phyloP scores from a whole-genome alignment of 2,888 invertebrate genomes.

The Volucella zonaria region DNA sequence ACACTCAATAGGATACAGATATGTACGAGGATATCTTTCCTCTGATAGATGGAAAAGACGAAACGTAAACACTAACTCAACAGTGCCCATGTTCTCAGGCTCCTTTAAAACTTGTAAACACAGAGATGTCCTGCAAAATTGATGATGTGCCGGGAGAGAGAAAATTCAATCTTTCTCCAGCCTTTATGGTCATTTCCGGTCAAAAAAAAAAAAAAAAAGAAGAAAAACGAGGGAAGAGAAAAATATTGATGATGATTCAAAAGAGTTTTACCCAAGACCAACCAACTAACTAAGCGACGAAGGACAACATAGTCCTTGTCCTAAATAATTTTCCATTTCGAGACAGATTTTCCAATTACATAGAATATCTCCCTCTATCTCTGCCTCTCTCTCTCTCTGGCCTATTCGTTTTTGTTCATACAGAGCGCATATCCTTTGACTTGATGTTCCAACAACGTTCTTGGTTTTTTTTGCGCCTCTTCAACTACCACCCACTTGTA shows the following conservation, averaged over 20 bases:
- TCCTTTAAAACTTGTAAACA: constrained; percentile 45
- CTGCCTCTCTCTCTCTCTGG: constrained; percentile 6
- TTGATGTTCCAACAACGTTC: neutral
- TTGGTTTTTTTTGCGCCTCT: neutral
- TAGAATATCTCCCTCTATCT: constrained; percentile 36
- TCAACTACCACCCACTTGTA: neutral
- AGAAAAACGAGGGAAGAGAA: too few relatives aligned
- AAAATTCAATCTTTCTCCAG: neutral
- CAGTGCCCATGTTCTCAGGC: neutral
- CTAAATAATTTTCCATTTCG: constrained; percentile 65
- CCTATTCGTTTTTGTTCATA: neutral
- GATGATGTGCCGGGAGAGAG: constrained; percentile 30
- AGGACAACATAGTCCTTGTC: constrained; percentile 50
- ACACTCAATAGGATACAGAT: constrained; percentile 9
- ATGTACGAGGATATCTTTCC: too few relatives aligned
- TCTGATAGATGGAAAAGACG: neutral
- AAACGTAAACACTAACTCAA: constrained; percentile 39
- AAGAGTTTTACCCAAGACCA: constrained; percentile 19
- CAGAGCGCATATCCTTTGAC: neutral
- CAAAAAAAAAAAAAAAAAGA: neutral
- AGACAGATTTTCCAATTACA: constrained; percentile 67
- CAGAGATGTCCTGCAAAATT: constrained; percentile 59
- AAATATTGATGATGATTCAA: constrained; percentile 30
- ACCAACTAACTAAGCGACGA: constrained; percentile 3
- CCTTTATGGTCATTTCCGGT: constrained; percentile 41